Base-by-base conservation (phyloP, 2,888 invertebrate genomes). In the Diaphora mendica region DNA sequence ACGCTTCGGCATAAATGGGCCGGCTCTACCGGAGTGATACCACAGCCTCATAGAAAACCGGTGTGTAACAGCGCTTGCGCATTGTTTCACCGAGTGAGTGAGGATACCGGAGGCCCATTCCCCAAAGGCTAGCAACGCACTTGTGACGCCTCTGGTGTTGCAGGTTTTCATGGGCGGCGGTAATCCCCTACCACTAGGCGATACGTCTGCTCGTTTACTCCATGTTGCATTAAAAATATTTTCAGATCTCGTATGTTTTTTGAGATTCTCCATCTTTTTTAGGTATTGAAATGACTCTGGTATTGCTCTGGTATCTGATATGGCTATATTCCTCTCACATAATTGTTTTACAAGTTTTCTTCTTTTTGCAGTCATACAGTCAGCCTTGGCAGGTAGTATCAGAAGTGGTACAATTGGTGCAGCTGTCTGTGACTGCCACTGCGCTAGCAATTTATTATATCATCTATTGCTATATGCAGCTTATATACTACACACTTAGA, bases 401-500 rank as follows among this genome's bases (percentile, higher is more conserved):
- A 8, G 92, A 93, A 13, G 35, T 93, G 79, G 90, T 92, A 48
- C 88, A 91, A 70, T 71, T 95, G 48, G 74, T 95, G 26, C 94
- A 95, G 80, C 79, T 94, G 67, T 90, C 92, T 2, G 91, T 94
- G 83, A 91, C 91, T 20, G 93, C 93, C 3, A 91, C 93, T 0
- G 95, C 94, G 0, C 82, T 95, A 17, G 91, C 90, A 8, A 78
- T 94, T 3, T 95, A 95, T 87, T 95, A 95, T 85, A 85, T 95
- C 51, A 91, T 95, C 75, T 95, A 92, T 82, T 93, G 93, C 79
- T 95, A 95, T 78, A 94, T 95, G 94, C 94, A 95, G 71, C 87
- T 95, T 0, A 86, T 95, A 0, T 95, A 95, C 84, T 93, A 88
- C 78, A 90, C 90, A 3, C 84, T 95, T 1, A 86, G 89, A 70